phyloP scores from a whole-genome alignment of 23 tunicate genomes.

The Styela clava region DNA sequence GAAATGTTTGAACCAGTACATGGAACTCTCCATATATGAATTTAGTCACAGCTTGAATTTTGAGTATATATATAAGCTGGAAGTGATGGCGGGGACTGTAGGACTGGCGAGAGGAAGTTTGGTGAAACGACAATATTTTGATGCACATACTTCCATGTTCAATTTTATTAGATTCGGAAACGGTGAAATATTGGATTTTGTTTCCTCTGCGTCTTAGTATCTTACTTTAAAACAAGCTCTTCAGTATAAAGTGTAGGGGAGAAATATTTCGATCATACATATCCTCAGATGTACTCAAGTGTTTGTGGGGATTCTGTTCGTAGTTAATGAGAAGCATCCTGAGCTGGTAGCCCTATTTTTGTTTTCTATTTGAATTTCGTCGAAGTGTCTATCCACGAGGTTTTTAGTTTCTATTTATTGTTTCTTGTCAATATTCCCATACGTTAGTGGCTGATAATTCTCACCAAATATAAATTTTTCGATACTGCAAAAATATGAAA shows the following conservation, averaged over 20 bases:
- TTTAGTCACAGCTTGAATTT: no score
- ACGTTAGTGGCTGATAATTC: not conserved
- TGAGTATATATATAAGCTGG: no score
- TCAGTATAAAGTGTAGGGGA: not conserved
- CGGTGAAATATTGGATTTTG: no score
- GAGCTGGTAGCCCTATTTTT: not conserved
- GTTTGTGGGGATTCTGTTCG: not conserved
- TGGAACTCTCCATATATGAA: not conserved
- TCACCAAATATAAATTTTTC: not conserved
- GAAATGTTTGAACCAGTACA: not conserved
- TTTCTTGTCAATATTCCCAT: no score
- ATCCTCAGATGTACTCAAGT: not conserved
- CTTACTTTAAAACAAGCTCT: no score
- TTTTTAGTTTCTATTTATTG: not conserved
- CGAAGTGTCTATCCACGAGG: not conserved
- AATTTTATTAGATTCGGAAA: no score
- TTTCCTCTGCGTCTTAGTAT: no score
- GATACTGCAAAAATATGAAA: not conserved
- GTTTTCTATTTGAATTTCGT: not conserved
- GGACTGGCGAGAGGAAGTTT: no score
- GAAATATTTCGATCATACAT: no score
- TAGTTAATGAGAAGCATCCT: not conserved
- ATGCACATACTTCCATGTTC: no score
- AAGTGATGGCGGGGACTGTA: no score
- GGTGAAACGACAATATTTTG: not conserved